phyloP scores from a whole-genome alignment of 64 coral and sea anemone species.

The Cladopsammia gracilis region DNA sequence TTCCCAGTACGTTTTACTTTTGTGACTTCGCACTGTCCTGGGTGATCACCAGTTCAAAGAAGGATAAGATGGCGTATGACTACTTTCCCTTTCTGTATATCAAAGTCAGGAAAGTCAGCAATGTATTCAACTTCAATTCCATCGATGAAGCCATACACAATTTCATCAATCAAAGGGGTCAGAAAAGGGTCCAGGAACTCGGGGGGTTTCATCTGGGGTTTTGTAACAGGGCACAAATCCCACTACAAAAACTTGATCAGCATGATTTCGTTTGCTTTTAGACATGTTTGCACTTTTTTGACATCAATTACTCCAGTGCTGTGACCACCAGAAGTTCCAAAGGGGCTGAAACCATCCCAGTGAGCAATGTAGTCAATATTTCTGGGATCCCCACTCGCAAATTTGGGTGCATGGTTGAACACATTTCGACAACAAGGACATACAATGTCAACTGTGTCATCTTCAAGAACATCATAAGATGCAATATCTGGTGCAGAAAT shows the following conservation, averaged over 20 bases:
- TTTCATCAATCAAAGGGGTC: slow-evolving; percentile 53
- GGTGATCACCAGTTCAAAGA: slow-evolving; percentile 67
- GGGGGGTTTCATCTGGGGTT: slow-evolving; percentile 64
- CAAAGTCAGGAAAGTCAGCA: slow-evolving; percentile 68
- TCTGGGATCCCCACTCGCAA: slow-evolving; percentile 53
- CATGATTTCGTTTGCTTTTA: slow-evolving; percentile 55
- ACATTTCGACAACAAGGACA: not conserved
- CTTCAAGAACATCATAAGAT: not conserved
- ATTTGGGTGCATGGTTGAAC: slow-evolving; percentile 36
- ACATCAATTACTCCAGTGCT: slow-evolving; percentile 61
- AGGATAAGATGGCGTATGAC: slow-evolving; percentile 56
- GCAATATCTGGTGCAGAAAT: not conserved
- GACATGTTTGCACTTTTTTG: slow-evolving; percentile 48
- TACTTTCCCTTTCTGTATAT: slow-evolving; percentile 44
- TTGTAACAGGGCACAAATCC: slow-evolving; percentile 64
- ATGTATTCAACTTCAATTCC: slow-evolving; percentile 68
- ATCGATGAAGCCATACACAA: slow-evolving; percentile 63
- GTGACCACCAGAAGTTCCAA: slow-evolving; percentile 60
- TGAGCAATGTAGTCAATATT: slow-evolving; percentile 66
- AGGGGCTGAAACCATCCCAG: slow-evolving; percentile 76
- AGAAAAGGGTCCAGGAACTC: slow-evolving; percentile 65
- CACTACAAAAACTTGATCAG: too few relatives aligned
- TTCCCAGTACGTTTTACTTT: slow-evolving; percentile 70
- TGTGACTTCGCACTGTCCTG: slow-evolving; percentile 66
- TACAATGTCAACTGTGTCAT: not conserved